phyloP scores from a whole-genome alignment of 2,113 vertebrate species.

The Esox niger region DNA sequence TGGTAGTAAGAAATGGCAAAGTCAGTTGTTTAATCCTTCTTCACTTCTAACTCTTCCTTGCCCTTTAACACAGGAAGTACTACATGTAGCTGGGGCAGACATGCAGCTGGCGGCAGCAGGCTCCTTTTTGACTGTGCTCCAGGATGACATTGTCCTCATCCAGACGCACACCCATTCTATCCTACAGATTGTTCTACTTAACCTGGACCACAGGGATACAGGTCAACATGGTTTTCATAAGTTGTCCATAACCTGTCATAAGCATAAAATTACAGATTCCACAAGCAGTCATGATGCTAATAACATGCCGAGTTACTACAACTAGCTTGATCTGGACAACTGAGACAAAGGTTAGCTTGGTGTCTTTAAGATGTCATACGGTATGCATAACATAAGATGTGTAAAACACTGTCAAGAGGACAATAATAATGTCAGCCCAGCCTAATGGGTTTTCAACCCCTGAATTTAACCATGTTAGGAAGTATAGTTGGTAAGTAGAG shows the following conservation, averaged over 20 bases:
- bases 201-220: conserved; percentile 88
- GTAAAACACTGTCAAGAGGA: too few species aligned
- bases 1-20: not conserved
- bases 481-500: too few species aligned
- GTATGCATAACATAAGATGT: too few species aligned
- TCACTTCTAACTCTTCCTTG: conserved; percentile 4
- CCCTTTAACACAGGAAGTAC: conserved; percentile 78
- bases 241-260: too few species aligned
- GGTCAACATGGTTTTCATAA: conserved; percentile 62
- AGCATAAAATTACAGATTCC: too few species aligned
- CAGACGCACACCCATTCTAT: conserved; percentile 90
- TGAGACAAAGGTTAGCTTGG: conserved; percentile 78
- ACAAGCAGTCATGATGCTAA: too few species aligned
- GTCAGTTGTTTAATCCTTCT: not conserved
- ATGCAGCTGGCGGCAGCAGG: conserved; percentile 89
- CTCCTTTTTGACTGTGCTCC: conserved; percentile 89
- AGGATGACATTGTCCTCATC: conserved; percentile 88
- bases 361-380: too few species aligned
- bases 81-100: conserved; percentile 83
- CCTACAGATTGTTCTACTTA: conserved; percentile 86
- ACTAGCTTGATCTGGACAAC: too few species aligned
- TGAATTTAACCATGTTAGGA: too few species aligned
- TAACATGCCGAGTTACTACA: too few species aligned
- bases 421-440: too few species aligned
- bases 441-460: too few species aligned